Percentiles rank a stretch among this genome's conserved stretches.
phyloP scores from a whole-genome alignment of 2,797 vertebrate genomes.

The Bradypodion pumilum region DNA sequence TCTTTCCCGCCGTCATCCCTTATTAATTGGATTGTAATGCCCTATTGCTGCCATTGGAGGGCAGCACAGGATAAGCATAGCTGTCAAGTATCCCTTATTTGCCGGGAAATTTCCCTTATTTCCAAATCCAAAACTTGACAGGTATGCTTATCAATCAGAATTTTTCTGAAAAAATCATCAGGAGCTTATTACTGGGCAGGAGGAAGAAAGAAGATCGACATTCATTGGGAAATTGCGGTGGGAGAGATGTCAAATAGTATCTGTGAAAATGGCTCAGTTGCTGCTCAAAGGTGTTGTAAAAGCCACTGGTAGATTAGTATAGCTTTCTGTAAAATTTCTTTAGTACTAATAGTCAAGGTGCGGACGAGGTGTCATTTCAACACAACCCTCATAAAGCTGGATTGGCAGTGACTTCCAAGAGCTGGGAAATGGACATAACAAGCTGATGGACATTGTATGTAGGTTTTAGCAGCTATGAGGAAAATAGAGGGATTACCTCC shows the following conservation, averaged over 20 bases:
- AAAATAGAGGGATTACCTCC: background rate
- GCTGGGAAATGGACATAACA: background rate
- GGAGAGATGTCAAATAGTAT: background rate
- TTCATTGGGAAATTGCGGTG: background rate
- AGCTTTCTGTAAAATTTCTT: background rate
- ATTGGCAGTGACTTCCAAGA: slow-evolving; percentile 11
- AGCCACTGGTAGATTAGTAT: background rate
- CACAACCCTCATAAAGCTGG: background rate
- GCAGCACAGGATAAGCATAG: too few relatives aligned
- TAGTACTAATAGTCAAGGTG: background rate
- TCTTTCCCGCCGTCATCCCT: too few relatives aligned
- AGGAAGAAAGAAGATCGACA: slow-evolving; percentile 15
- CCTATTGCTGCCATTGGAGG: too few relatives aligned
- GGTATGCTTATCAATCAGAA: background rate
- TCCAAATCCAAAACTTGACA: too few relatives aligned
- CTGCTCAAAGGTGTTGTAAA: background rate
- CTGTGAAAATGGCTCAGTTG: background rate
- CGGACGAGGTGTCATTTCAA: background rate
- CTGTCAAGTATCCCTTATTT: too few relatives aligned
- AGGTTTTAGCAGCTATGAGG: background rate
- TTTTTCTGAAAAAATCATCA: background rate
- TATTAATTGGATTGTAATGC: too few relatives aligned
- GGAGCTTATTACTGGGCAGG: background rate
- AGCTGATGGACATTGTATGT: background rate
- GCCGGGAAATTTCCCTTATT: too few relatives aligned